phyloP scores from a whole-genome alignment of 2,113 vertebrate species.

The Orthonyx spaldingii region DNA sequence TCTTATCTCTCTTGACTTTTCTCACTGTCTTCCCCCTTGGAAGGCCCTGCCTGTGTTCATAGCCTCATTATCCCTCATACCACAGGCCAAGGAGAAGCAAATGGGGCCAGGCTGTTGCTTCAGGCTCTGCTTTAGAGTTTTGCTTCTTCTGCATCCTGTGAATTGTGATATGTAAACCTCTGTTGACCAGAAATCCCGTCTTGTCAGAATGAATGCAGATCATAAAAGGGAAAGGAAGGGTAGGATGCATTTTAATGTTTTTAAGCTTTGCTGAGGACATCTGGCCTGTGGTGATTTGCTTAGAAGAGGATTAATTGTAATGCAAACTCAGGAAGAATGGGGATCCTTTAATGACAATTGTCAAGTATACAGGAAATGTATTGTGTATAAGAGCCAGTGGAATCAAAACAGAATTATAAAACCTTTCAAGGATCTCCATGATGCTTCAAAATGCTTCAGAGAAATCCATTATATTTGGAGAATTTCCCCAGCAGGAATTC shows the following conservation, averaged over 20 bases:
- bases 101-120: not conserved
- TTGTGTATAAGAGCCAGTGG: not conserved
- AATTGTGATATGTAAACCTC: not conserved
- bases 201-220: not conserved
- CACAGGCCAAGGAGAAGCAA: not conserved
- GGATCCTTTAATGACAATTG: not conserved
- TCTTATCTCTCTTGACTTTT: not conserved
- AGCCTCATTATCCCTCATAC: not conserved
- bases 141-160: not conserved
- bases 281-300: slow-evolving; percentile 31
- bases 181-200: not conserved
- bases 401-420: slow-evolving; percentile 28
- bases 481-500: not conserved
- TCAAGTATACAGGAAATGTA: not conserved
- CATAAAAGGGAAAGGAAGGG: not conserved
- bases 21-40: not conserved
- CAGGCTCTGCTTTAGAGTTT: not conserved
- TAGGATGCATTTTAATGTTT: not conserved
- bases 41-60: not conserved
- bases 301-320: slow-evolving; percentile 53
- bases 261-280: slow-evolving; percentile 29
- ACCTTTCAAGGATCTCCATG: not conserved
- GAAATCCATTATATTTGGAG: not conserved
- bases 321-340: slow-evolving; percentile 20
- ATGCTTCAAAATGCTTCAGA: not conserved